A percentile compares a stretch with the other conserved stretches of the same genome.
phyloP scores from a whole-genome alignment of 2,888 invertebrate species.

The Ptychoptera albimana region DNA sequence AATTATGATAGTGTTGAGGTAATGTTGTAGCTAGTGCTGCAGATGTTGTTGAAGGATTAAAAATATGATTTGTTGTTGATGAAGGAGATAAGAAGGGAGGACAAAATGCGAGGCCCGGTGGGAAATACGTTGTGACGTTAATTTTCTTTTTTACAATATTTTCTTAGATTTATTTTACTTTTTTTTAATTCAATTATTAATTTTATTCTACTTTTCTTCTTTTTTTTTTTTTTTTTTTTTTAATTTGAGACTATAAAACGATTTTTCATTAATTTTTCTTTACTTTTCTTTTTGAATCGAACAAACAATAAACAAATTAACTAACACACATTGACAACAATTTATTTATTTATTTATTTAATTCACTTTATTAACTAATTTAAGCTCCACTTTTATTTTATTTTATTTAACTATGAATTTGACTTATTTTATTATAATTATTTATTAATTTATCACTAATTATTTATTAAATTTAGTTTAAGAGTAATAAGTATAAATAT shows the following conservation, averaged over 20 bases:
- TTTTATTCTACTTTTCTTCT: not conserved
- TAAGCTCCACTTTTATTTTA: too few species aligned
- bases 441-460: too few species aligned
- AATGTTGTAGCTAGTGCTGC: slow-evolving; percentile 8
- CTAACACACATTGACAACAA: too few species aligned
- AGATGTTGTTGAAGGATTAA: slow-evolving; percentile 5
- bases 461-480: too few species aligned
- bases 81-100: slow-evolving; percentile 17
- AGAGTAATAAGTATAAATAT: too few species aligned
- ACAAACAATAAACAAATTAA: too few species aligned
- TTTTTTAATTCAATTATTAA: not conserved
- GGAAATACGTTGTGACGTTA: slow-evolving; percentile 19
- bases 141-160: slow-evolving; percentile 10
- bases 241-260: not conserved
- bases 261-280: too few species aligned
- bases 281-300: too few species aligned
- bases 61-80: not conserved
- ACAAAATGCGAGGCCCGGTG: slow-evolving; percentile 18
- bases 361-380: too few species aligned
- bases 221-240: not conserved
- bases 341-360: too few species aligned
- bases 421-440: too few species aligned
- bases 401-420: too few species aligned
- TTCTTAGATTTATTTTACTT: not conserved
- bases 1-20: slow-evolving; percentile 4